phyloP scores from a whole-genome alignment of 2,113 vertebrate species.

The Chloropsis cyanopogon region DNA sequence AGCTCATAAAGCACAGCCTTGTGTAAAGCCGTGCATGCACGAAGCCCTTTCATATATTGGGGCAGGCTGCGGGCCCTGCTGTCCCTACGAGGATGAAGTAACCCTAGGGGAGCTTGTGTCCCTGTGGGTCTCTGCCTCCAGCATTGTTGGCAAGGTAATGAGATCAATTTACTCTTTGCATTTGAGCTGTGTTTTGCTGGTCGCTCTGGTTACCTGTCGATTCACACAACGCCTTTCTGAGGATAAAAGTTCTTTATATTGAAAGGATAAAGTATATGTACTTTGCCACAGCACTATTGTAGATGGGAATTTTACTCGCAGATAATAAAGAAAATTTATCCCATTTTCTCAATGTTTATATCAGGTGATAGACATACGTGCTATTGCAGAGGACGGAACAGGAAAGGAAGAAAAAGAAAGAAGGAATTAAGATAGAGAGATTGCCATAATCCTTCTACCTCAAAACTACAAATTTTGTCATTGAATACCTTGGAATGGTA shows the following conservation, averaged over 20 bases:
- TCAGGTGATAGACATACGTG: background rate
- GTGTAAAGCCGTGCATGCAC: background rate
- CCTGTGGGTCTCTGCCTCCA: background rate
- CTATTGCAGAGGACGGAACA: background rate
- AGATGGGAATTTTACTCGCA: background rate
- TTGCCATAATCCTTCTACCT: background rate
- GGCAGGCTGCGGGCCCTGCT: background rate
- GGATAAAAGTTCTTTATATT: background rate
- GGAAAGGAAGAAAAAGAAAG: background rate
- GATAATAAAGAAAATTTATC: background rate
- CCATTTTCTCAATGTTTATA: background rate
- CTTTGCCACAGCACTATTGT: background rate
- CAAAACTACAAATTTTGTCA: background rate
- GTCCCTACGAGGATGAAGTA: background rate
- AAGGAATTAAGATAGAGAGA: background rate
- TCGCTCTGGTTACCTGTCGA: rapidly evolving
- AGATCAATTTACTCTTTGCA: background rate
- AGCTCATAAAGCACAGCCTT: background rate
- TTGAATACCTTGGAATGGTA: background rate
- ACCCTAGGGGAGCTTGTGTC: background rate
- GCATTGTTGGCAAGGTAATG: background rate
- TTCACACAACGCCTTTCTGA: background rate
- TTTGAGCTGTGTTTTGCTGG: background rate
- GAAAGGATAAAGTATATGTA: background rate
- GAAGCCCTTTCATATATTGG: rapidly evolving